Evolutionary conservation across 2,797 vertebrate species (phyloP).

Genomic region (Neosilurus mollespiculum): DNA sequence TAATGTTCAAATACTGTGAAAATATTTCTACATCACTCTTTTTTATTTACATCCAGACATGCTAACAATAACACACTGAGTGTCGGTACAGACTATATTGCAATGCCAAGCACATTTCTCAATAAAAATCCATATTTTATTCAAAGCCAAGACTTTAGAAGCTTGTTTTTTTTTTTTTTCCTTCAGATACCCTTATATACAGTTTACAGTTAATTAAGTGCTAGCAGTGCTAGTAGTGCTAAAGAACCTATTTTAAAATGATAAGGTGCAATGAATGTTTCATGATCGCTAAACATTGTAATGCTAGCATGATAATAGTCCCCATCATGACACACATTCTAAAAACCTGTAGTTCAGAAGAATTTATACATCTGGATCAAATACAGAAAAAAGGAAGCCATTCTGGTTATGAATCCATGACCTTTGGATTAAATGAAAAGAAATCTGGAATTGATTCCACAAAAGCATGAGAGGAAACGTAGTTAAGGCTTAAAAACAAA

Average conservation of each 20-base stretch:
- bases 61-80: not conserved
- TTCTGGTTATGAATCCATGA: not conserved
- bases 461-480: too few relatives aligned
- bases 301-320: not conserved
- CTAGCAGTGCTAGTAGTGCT: conserved; percentile 3
- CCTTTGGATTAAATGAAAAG: not conserved
- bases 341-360: not conserved
- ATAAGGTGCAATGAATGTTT: not conserved
- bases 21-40: not conserved
- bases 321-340: not conserved
- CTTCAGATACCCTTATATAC: not conserved
- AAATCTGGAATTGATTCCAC: not conserved
- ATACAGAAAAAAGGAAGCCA: not conserved
- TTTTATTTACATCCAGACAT: not conserved
- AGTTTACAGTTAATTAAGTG: not conserved
- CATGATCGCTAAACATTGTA: not conserved
- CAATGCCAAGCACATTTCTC: not conserved
- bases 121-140: not conserved
- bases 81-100: not conserved
- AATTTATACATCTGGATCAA: not conserved
- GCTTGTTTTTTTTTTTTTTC: not conserved
- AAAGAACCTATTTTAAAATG: not conserved
- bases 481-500: not conserved
- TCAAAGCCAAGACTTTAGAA: not conserved
- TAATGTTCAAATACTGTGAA: not conserved